Conservation (phyloP, 2,888 invertebrate genomes). For the Andrena bucephala region DNA sequence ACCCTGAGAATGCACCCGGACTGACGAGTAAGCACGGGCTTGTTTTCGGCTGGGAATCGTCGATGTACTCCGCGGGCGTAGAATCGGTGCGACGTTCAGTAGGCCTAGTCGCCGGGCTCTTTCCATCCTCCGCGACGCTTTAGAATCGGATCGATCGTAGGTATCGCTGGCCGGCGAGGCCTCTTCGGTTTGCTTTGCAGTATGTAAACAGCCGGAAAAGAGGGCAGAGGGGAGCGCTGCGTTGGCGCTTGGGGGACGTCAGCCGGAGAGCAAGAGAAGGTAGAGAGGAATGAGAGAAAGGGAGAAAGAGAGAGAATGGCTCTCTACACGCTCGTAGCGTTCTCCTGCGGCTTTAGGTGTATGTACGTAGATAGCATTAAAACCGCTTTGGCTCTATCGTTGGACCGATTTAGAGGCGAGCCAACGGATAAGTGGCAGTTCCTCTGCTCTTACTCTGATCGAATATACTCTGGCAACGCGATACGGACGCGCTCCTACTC, state of each 20-base stretch:
- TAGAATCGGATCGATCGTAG: slow-evolving; percentile 64
- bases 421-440: slow-evolving; percentile 77
- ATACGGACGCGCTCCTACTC: neutral
- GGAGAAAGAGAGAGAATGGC: slow-evolving; percentile 25
- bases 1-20: no score
- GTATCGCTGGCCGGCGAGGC: slow-evolving; percentile 58
- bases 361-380: slow-evolving; percentile 45
- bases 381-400: slow-evolving; percentile 67
- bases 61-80: slow-evolving; percentile 33
- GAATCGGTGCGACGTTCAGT: slow-evolving; percentile 22
- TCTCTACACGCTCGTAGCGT: slow-evolving; percentile 20
- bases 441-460: slow-evolving; percentile 45
- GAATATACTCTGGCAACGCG: neutral
- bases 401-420: slow-evolving; percentile 74
- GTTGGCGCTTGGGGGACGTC: slow-evolving; percentile 36
- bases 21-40: neutral
- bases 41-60: slow-evolving; percentile 16
- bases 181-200: slow-evolving; percentile 62
- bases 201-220: slow-evolving; percentile 73
- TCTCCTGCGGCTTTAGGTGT: slow-evolving; percentile 13
- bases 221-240: slow-evolving; percentile 62
- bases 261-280: slow-evolving; percentile 21
- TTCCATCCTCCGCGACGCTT: slow-evolving; percentile 54
- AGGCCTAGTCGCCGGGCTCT: slow-evolving; percentile 26
- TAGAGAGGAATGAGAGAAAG: slow-evolving; percentile 26